These are phyloP conservation scores for Gallirallus australis DNA, from an alignment of 2,797 vertebrate species.

Conservation along the genomic window DNA sequence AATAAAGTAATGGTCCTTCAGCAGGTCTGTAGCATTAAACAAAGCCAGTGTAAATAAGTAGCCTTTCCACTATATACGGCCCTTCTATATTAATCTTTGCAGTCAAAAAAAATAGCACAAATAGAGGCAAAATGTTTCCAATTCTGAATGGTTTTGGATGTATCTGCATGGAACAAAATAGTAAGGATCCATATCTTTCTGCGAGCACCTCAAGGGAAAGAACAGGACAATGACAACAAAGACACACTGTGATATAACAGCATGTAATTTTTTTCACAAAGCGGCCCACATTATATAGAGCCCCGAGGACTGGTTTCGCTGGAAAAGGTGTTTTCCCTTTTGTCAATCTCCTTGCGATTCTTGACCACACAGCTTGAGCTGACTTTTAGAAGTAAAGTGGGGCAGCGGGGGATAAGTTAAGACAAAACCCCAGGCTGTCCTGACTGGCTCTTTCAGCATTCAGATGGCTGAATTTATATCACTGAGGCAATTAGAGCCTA, in stretches of 20 bases:
- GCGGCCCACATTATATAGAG: not conserved
- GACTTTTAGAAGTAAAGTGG: not conserved
- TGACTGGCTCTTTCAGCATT: not conserved
- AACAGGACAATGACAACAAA: not conserved
- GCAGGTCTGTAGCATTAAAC: not conserved
- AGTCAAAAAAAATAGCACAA: not conserved
- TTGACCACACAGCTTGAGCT: not conserved
- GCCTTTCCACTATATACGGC: not conserved
- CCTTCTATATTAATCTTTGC: not conserved
- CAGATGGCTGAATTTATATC: not conserved
- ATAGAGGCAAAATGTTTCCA: not conserved
- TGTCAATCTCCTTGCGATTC: not conserved
- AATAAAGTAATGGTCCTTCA: not conserved
- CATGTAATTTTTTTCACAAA: not conserved
- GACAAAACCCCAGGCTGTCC: not conserved
- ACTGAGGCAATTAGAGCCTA: not conserved
- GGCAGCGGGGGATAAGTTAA: too few relatives aligned
- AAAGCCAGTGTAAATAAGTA: not conserved
- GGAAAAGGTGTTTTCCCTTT: not conserved
- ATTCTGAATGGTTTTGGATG: not conserved
- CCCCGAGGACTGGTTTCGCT: not conserved
- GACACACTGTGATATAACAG: not conserved
- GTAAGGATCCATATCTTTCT: not conserved
- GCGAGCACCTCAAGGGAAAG: not conserved
- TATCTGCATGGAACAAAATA: not conserved